A percentile compares a stretch with the other conserved stretches of the same genome.
These are phyloP conservation scores for Hydrozoanthus gracilis DNA, from an alignment of 92 coral and sea anemone species.

Conservation along the genomic window DNA sequence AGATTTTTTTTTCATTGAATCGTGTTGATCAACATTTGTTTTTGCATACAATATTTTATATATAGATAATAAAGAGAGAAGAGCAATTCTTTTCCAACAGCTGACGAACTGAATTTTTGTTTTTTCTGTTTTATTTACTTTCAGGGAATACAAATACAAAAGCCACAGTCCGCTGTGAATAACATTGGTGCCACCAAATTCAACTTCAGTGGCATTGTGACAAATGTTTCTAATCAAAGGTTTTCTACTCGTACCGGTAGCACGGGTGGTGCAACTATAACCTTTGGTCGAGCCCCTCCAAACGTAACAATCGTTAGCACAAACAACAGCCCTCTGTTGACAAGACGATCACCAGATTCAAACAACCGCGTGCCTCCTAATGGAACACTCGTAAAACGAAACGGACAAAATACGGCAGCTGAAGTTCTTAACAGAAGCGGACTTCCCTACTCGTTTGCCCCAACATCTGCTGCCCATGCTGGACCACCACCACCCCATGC, in stretches of 20 bases:
- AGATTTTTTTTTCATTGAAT: too few relatives aligned
- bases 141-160: conserved; percentile 69
- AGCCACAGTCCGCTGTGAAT: conserved; percentile 42
- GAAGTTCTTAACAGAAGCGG: conserved; percentile 25
- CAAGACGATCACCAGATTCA: conserved; percentile 38
- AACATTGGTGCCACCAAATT: conserved; percentile 34
- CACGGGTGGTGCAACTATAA: conserved; percentile 77
- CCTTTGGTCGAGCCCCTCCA: conserved; percentile 86
- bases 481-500: conserved; percentile 28
- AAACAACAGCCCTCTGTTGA: conserved; percentile 60
- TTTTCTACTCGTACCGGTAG: conserved; percentile 83
- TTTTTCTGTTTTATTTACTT: background rate
- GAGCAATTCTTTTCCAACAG: too few relatives aligned
- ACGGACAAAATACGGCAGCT: conserved; percentile 21
- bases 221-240: conserved; percentile 82
- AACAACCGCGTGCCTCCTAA: conserved; percentile 17
- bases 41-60: too few relatives aligned
- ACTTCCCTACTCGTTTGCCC: conserved; percentile 19
- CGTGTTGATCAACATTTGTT: too few relatives aligned
- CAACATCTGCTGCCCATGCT: background rate
- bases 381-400: conserved; percentile 11
- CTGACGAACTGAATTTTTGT: background rate
- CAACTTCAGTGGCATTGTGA: conserved; percentile 76
- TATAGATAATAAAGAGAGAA: too few relatives aligned
- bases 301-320: conserved; percentile 71